Evolutionary conservation across 2,797 vertebrate genomes (phyloP).

Genomic region (Argya squamiceps): DNA sequence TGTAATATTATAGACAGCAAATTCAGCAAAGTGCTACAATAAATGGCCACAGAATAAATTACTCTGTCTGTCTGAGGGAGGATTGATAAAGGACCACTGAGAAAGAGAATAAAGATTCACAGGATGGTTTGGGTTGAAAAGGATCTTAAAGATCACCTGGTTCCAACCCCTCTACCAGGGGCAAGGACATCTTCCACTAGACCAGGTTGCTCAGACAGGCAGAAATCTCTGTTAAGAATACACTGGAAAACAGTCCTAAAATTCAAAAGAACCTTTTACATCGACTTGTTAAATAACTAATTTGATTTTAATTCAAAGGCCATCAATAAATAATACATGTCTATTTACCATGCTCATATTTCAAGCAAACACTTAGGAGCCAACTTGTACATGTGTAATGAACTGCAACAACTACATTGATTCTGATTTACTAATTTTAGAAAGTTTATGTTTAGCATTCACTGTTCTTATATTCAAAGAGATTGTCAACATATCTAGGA

Average conservation of each 20-base stretch:
- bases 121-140: not conserved
- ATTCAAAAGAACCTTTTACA: not conserved
- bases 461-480: not conserved
- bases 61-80: not conserved
- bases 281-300: not conserved
- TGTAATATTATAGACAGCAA: not conserved
- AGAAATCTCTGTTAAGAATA: not conserved
- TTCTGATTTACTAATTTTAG: not conserved
- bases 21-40: not conserved
- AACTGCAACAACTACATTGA: not conserved
- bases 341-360: not conserved
- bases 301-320: not conserved
- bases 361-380: not conserved
- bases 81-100: not conserved
- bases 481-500: not conserved
- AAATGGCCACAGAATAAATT: not conserved
- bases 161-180: not conserved
- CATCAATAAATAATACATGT: not conserved
- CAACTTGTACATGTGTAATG: not conserved
- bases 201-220: not conserved
- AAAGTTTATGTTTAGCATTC: not conserved
- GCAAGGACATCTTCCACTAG: not conserved
- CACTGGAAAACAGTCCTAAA: not conserved
- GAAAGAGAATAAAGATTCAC: not conserved
- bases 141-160: not conserved